Evolutionary conservation across 2,888 invertebrate genomes (phyloP).

Genomic region (Abrostola tripartita): DNA sequence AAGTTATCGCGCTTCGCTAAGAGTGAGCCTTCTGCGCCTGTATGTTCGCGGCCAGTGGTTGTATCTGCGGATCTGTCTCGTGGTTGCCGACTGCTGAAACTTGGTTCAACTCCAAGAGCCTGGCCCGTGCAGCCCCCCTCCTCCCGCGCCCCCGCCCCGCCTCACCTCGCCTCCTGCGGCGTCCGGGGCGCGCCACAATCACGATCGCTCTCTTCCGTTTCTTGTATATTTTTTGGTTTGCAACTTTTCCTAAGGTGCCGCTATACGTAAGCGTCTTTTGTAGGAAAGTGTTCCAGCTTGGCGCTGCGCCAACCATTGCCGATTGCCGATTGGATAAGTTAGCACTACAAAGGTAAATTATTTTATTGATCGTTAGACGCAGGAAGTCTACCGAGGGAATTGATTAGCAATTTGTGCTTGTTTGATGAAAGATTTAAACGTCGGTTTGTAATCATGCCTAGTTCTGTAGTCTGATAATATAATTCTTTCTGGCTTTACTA

Average conservation of each 20-base stretch:
- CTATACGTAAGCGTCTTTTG: conserved; percentile 20
- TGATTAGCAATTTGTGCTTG: conserved; percentile 10
- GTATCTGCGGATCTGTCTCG: conserved; percentile 12
- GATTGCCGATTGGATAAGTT: conserved; percentile 32
- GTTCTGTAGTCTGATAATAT: no score
- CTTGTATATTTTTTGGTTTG: conserved; percentile 36
- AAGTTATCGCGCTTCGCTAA: neutral
- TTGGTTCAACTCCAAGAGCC: conserved; percentile 7
- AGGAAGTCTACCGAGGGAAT: conserved; percentile 10
- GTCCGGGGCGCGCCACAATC: conserved; percentile 24
- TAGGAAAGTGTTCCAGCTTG: conserved; percentile 22
- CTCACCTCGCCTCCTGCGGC: neutral
- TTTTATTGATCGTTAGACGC: conserved; percentile 16
- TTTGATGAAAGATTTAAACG: neutral
- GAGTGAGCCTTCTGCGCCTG: neutral
- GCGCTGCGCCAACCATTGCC: conserved; percentile 34
- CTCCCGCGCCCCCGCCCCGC: neutral
- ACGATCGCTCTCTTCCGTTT: conserved; percentile 33
- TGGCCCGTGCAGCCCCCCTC: neutral
- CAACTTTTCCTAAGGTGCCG: conserved; percentile 24
- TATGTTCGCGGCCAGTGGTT: neutral
- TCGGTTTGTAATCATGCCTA: no score
- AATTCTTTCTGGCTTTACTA: no score
- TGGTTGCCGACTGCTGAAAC: conserved; percentile 3
- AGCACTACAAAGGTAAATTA: conserved; percentile 23